Percentiles rank a stretch among this genome's conserved stretches.
Evolutionary conservation across 2,888 invertebrate species (phyloP).

Genomic region (Pardosa pseudoannulata): DNA sequence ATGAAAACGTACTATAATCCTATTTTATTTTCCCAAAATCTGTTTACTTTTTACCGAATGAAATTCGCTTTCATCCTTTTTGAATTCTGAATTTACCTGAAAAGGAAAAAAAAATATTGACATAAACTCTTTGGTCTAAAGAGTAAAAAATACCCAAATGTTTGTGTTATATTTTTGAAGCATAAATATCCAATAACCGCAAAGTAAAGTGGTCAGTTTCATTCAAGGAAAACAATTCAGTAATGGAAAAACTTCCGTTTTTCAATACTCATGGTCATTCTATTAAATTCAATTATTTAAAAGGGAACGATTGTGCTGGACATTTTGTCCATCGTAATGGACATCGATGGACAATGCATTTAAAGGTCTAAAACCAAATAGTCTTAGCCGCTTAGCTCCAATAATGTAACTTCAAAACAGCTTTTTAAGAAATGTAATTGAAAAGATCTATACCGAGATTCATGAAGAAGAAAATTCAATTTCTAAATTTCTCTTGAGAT

Average conservation of each 20-base stretch:
- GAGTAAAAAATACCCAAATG: neutral
- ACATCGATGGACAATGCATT: constrained; percentile 56
- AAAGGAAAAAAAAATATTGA: too few species aligned
- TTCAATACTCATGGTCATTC: neutral
- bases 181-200: neutral
- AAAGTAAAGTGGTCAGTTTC: constrained; percentile 15
- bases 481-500: constrained; percentile 63
- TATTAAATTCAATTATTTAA: constrained; percentile 57
- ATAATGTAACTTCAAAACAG: constrained; percentile 31
- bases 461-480: constrained; percentile 65
- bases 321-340: constrained; percentile 44
- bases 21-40: too few species aligned
- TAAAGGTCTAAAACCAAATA: constrained; percentile 7
- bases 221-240: constrained; percentile 8
- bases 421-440: constrained; percentile 48
- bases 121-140: neutral
- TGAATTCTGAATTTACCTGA: too few species aligned
- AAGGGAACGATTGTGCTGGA: constrained; percentile 54
- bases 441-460: constrained; percentile 47
- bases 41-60: too few species aligned
- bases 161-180: neutral
- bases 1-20: too few species aligned
- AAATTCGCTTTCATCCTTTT: too few species aligned
- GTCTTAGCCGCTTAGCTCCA: neutral
- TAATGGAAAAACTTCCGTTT: constrained; percentile 19